Base-by-base conservation (phyloP, 2,113 vertebrate species). In the Lepisosteus oculatus region DNA sequence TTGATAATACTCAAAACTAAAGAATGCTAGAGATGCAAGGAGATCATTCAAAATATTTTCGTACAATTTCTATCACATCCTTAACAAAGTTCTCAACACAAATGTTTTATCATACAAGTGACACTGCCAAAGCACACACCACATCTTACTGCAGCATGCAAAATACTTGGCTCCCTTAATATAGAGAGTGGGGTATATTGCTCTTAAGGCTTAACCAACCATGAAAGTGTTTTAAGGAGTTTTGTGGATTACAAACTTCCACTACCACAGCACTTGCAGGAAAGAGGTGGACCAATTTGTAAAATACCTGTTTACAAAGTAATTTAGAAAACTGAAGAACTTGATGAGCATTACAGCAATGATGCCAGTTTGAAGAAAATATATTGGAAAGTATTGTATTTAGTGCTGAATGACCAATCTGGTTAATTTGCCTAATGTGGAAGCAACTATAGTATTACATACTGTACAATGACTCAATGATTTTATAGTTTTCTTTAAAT, bases 141-240 rank as follows among this genome's bases (percentile, higher is more conserved):
- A 9, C 73, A 79, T 71, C 83, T 77, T 79, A 79, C 78, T 78
- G 79, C 79, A 78, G 78, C 87, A 89, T 89, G 89, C 88, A 84
- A 85, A 83, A 72, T 70, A 70, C 72, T 75, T 65, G 59, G 65
- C 70, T 65, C 12, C 57, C 12, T 3, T 59, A 59, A 59, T 6
- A 59, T 15, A 59, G 57, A 59, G n/a, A 59, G 70, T 11, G 54
- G 72, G 55, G 66, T 62, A 45, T 63, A 74, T 51, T 71, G n/a
- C 2, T 41, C 59, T 41, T 64, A 41, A 15, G 62, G 63, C n/a
- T 57, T 17, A 45, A 51, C 62, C 62, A 56, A 51, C 42, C n/a
- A 56, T 6, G 29, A 74, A 13, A 41, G 15, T 6, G 13, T 55
- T 56, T 54, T 56, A n/a, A 14, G 6, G 55, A 43, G 61, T 11